Conservation (phyloP, 2,113 vertebrate species). For the Ammodytes marinus region DNA sequence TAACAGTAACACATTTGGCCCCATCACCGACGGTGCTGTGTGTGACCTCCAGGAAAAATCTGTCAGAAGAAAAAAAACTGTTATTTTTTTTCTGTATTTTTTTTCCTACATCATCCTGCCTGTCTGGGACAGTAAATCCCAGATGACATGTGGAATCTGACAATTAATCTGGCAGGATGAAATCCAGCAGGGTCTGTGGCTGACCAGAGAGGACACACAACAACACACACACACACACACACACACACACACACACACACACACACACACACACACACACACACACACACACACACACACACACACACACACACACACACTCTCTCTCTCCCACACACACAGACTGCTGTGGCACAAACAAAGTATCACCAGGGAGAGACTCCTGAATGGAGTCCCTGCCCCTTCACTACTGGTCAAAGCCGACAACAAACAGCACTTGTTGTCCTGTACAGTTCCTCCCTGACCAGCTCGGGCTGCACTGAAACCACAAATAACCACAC, state of each 20-base stretch:
- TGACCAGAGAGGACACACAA: slow-evolving; percentile 42
- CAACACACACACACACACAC: neutral
- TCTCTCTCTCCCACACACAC: neutral
- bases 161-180: slow-evolving; percentile 68
- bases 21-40: neutral
- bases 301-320: slow-evolving; percentile 1
- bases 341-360: slow-evolving; percentile 23
- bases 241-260: slow-evolving; percentile 7
- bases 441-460: slow-evolving; percentile 51
- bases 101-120: slow-evolving; percentile 36
- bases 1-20: slow-evolving; percentile 1
- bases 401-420: slow-evolving; percentile 51
- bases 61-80: neutral
- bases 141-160: slow-evolving; percentile 51
- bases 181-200: slow-evolving; percentile 55
- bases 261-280: slow-evolving; percentile 22
- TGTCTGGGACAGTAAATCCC: slow-evolving; percentile 61
- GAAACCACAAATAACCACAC: slow-evolving; percentile 41
- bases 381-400: slow-evolving; percentile 47
- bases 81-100: slow-evolving; percentile 20
- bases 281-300: slow-evolving; percentile 19
- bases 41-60: slow-evolving; percentile 14
- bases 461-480: slow-evolving; percentile 50
- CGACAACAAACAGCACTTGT: slow-evolving; percentile 64
- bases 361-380: slow-evolving; percentile 45